phyloP scores from a whole-genome alignment of 2,888 invertebrate genomes.

The Ichneumon xanthorius region DNA sequence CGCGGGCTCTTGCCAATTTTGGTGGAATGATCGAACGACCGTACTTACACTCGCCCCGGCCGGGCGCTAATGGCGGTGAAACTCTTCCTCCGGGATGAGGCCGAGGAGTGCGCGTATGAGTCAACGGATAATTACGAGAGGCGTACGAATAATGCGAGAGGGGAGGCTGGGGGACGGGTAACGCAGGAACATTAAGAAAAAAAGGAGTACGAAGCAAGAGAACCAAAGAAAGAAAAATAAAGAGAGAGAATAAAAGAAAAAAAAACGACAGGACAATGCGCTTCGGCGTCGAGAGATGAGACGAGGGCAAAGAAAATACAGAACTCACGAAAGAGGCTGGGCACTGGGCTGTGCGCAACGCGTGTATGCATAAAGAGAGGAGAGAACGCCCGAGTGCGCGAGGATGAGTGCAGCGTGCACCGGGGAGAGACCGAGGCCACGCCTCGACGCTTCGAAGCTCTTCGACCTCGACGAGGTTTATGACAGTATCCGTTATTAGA shows the following conservation, averaged over 20 bases:
- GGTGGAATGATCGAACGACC: conserved; percentile 38
- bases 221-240: neutral
- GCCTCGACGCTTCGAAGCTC: conserved; percentile 67
- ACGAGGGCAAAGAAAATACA: conserved; percentile 26
- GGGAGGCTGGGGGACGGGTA: conserved; percentile 29
- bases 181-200: neutral
- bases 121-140: conserved; percentile 62
- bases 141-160: conserved; percentile 58
- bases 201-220: conserved; percentile 15
- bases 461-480: conserved; percentile 74
- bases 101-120: conserved; percentile 43
- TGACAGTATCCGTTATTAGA: conserved; percentile 77
- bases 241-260: neutral
- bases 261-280: conserved; percentile 48
- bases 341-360: conserved; percentile 27
- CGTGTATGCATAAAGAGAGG: conserved; percentile 47
- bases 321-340: conserved; percentile 61
- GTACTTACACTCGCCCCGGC: neutral
- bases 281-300: conserved; percentile 38
- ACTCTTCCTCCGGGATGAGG: conserved; percentile 37
- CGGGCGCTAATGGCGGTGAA: conserved; percentile 6
- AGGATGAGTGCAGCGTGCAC: conserved; percentile 53
- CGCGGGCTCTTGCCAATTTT: conserved; percentile 31
- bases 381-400: conserved; percentile 44
- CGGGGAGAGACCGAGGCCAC: conserved; percentile 51